Conservation (phyloP, 2,888 invertebrate species). For the Calephelis perditalis region DNA sequence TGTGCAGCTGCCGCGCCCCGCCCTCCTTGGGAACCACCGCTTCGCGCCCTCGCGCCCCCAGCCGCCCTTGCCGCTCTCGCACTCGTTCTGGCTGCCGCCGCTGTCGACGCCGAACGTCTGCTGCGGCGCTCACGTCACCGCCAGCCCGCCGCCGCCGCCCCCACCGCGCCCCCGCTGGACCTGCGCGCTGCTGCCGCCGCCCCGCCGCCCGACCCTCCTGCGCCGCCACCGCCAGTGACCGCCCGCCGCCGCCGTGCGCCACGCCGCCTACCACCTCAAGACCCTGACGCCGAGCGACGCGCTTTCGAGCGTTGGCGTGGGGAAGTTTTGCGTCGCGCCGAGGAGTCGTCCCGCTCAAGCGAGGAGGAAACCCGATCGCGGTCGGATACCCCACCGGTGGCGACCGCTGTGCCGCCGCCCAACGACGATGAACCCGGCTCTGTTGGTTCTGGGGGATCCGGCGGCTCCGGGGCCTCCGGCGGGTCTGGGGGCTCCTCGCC, state of each 20-base stretch:
- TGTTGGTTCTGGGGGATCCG: slow-evolving; percentile 7
- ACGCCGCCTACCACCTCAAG: slow-evolving; percentile 34
- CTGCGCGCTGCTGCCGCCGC: slow-evolving; percentile 33
- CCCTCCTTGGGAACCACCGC: slow-evolving; percentile 77
- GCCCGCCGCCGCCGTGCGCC: slow-evolving; percentile 29
- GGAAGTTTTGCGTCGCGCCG: slow-evolving; percentile 44
- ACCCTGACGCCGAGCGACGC: slow-evolving; percentile 49
- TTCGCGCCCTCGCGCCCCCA: slow-evolving; percentile 63
- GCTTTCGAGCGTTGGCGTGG: slow-evolving; percentile 63
- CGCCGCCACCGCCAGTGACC: slow-evolving; percentile 28
- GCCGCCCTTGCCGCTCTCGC: slow-evolving; percentile 45
- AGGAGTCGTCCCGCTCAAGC: slow-evolving; percentile 45
- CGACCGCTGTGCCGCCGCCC: slow-evolving; percentile 23
- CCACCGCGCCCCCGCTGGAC: slow-evolving; percentile 40
- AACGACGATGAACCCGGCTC: slow-evolving; percentile 35
- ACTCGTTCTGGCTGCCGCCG: slow-evolving; percentile 47
- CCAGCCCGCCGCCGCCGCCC: slow-evolving; percentile 37
- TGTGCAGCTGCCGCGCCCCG: slow-evolving; percentile 50
- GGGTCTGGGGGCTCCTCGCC: slow-evolving; percentile 41
- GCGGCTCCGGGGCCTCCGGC: slow-evolving; percentile 28
- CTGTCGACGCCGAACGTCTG: slow-evolving; percentile 39
- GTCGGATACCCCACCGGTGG: slow-evolving; percentile 18
- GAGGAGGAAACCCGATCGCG: slow-evolving; percentile 39
- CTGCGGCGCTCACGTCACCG: slow-evolving; percentile 37
- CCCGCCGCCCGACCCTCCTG: slow-evolving; percentile 24